A percentile compares a stretch with the other conserved stretches of the same genome.
Evolutionary conservation across 1,140 invertebrate species (phyloP).

Genomic region (Odontomachus brunneus): DNA sequence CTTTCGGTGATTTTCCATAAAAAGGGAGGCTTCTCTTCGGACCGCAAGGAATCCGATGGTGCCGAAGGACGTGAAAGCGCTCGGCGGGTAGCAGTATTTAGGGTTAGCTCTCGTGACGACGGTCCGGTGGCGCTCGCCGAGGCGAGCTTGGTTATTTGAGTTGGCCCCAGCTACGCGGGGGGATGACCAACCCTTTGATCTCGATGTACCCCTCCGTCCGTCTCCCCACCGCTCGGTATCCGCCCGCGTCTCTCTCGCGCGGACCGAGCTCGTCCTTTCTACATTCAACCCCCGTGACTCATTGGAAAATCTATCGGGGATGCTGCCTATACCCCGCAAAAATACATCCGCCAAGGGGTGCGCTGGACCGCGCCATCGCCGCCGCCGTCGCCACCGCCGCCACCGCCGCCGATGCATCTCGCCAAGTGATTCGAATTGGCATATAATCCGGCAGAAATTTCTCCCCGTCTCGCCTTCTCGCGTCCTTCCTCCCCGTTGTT

Average conservation of each 20-base stretch:
- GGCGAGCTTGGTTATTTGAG: conserved; percentile 84
- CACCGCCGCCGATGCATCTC: conserved; percentile 34
- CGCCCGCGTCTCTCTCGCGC: conserved; percentile 73
- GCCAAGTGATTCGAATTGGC: conserved; percentile 64
- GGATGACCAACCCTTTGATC: conserved; percentile 85
- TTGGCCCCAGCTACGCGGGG: conserved; percentile 81
- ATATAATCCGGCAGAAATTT: conserved; percentile 54
- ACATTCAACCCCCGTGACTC: conserved; percentile 73
- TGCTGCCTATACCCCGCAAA: conserved; percentile 72
- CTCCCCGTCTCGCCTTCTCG: conserved; percentile 10
- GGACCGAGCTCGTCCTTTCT: conserved; percentile 70
- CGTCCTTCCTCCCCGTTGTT: conserved; percentile 1
- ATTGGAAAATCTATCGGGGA: conserved; percentile 80
- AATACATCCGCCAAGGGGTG: conserved; percentile 66
- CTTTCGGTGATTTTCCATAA: conserved; percentile 58
- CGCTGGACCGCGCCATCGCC: neutral
- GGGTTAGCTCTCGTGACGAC: conserved; percentile 80
- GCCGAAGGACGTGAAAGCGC: conserved; percentile 72
- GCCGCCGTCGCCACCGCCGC: neutral
- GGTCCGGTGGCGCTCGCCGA: conserved; percentile 79
- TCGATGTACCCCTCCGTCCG: conserved; percentile 73
- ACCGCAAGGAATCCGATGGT: conserved; percentile 76
- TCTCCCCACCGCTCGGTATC: conserved; percentile 70
- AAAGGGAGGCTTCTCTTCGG: conserved; percentile 52
- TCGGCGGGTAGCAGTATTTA: conserved; percentile 80